Evolutionary conservation across 2,888 invertebrate species (phyloP), one percentile per base, ranked within the genome.

Genomic region (Flexamia atlantica): DNA sequence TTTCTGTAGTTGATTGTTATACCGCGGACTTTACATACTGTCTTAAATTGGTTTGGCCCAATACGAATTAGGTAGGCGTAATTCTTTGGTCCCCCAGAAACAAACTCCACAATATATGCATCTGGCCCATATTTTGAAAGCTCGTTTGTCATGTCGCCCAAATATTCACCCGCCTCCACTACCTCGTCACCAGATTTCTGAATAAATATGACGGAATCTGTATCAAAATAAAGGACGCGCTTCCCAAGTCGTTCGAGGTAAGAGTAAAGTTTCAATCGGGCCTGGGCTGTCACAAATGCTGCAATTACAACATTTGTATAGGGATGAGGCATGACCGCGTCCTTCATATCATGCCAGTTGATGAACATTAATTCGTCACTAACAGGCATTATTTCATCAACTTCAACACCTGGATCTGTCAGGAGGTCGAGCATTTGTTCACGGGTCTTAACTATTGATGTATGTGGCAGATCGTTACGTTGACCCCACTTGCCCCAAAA

Each of bases 101-200:
- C 88, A 86, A 89, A 90, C 83, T 88, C 87, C 40, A 83, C 87
- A 10, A 90, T 89, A 64, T 87, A 88, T 30, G 87, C 86, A 14
- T 87, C 88, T 23, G 81, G 32, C 2, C 87, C 88, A 81, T 88
- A 87, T 10, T 85, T 84, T 7, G 85, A 84, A 0, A 90, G 79
- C 84, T 90, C 90, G 84, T 90, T 88, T 0, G 89, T 90, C 85
- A 90, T 84, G 70, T 90, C 89, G 0, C 89, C 89, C 14, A 90
- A 80, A 83, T 85, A 88, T 82, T 88, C 87, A 28, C 89, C 89
- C 0, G 87, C 84, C 10, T 83, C 53, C 83, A 86, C n/a, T 85
- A 85, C 17, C 9, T 14, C 82, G 83, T 82, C 85, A 20, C 40
- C 85, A 17, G 9, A 25, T 30, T 50, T 74, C 17, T 57, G 32